Evolutionary conservation across 2,113 vertebrate genomes (phyloP), one percentile per base, ranked within the genome.

Genomic region (Microtus pennsylvanicus): DNA sequence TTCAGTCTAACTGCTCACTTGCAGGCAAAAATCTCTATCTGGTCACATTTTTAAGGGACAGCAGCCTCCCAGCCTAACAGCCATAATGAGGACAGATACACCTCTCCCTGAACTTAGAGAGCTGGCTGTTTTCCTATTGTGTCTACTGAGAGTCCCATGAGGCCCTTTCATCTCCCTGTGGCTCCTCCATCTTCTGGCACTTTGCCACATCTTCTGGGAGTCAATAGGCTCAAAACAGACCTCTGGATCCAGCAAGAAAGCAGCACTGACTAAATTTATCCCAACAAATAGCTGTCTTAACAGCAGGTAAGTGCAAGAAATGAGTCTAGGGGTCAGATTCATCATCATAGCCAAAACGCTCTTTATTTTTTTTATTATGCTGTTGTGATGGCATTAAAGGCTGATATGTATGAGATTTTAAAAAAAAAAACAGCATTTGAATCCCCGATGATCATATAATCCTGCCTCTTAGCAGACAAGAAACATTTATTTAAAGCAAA

Each of bases 361-460:
- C 19, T 91, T 65, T 89, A 63, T 75, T 87, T 77, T 90, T 94
- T 83, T 77, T 91, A 47, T 87, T 89, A 85, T 94, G 82, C 35
- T 94, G 85, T 52, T 74, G 35, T 35, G 85, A 70, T 77, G 63
- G 93, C 95, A 26, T 96, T 77, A 70, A 50, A 58, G 77, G 74
- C 94, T 28, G 22, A 86, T 85, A 33, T 65, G 26, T 45, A 85
- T 30, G 33, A 30, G 28, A 21, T 10, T 4, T 4, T 11, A 22
- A 74, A 38, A 50, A 38, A 50, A 50, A 50, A 7, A 5, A 75
- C 50, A 96, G 77, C 93, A 93, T 97, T 97, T 96, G 97, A 87
- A 95, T 97, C 87, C 86, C n/a, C 58, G 76, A 58, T 95, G 96
- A 95, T 94, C 82, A 77, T 33, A 96, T 97, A 97, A 97, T 93